Evolutionary conservation across 2,888 invertebrate genomes (phyloP).

Genomic region (Epicampocera succincta): DNA sequence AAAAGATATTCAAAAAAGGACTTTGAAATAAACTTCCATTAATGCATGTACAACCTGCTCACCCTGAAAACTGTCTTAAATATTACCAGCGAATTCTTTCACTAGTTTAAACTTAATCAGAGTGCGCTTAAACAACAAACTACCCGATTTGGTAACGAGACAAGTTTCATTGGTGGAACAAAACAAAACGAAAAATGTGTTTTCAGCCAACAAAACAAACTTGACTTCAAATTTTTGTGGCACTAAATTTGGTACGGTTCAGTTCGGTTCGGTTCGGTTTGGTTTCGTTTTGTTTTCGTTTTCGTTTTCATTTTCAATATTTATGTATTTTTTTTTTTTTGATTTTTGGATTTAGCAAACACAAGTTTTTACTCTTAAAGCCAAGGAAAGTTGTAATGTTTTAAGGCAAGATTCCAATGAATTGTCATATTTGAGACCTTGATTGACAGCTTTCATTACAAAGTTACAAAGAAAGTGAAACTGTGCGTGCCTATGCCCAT

Average conservation of each 20-base stretch:
- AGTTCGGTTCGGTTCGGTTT: too few species aligned
- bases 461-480: slow-evolving; percentile 58
- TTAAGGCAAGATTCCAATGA: slow-evolving; percentile 64
- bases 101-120: slow-evolving; percentile 1
- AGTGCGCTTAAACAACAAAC: slow-evolving; percentile 7
- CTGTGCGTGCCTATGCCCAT: background rate
- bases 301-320: slow-evolving; percentile 43
- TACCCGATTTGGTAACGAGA: slow-evolving; percentile 49
- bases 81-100: slow-evolving; percentile 15
- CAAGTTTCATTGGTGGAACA: slow-evolving; percentile 33
- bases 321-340: background rate
- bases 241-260: slow-evolving; percentile 40
- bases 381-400: slow-evolving; percentile 65
- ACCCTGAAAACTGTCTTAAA: slow-evolving; percentile 3
- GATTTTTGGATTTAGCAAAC: slow-evolving; percentile 5
- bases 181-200: background rate
- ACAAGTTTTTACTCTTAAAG: slow-evolving; percentile 42
- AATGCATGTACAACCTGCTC: background rate
- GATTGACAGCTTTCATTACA: slow-evolving; percentile 79
- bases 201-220: slow-evolving; percentile 51
- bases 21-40: background rate
- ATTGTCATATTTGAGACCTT: slow-evolving; percentile 71
- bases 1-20: too few species aligned
- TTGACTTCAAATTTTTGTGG: slow-evolving; percentile 55
- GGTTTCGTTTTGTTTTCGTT: too few species aligned